Evolutionary conservation across 2,797 vertebrate species (phyloP).

Genomic region (Poeciliopsis presidionis): DNA sequence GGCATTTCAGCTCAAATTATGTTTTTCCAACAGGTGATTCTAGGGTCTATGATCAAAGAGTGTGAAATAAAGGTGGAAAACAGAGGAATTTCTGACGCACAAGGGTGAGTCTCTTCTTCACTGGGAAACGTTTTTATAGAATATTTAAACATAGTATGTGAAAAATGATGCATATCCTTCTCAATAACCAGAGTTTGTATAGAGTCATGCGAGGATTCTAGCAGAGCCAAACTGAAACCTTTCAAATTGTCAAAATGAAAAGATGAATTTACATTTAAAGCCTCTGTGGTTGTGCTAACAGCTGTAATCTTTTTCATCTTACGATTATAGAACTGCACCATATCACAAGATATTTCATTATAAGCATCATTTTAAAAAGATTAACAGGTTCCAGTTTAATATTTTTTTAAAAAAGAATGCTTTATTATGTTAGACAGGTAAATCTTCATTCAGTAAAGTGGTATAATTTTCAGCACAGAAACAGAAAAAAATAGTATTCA

Average conservation of each 20-base stretch:
- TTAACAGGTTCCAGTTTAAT: not conserved
- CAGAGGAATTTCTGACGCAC: constrained; percentile 92
- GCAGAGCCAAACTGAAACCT: not conserved
- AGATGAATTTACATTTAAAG: too few species aligned
- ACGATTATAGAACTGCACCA: not conserved
- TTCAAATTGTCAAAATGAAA: not conserved
- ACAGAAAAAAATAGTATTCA: too few species aligned
- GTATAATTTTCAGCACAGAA: too few species aligned
- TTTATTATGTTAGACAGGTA: not conserved
- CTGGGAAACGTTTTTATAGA: not conserved
- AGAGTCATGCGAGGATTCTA: not conserved
- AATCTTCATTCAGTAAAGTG: not conserved
- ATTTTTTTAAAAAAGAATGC: not conserved
- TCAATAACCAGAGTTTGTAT: not conserved
- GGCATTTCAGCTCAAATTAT: not conserved
- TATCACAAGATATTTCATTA: not conserved
- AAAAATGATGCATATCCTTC: not conserved
- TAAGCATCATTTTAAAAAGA: not conserved
- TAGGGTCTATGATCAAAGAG: constrained; percentile 99
- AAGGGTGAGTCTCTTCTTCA: constrained; percentile 85
- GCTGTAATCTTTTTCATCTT: too few species aligned
- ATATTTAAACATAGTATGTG: not conserved
- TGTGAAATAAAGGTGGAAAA: constrained; percentile 99
- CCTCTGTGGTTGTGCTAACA: too few species aligned
- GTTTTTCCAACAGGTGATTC: constrained; percentile 87